Evolutionary conservation across 2,113 vertebrate species (phyloP).

Genomic region (Lophura nycthemera): DNA sequence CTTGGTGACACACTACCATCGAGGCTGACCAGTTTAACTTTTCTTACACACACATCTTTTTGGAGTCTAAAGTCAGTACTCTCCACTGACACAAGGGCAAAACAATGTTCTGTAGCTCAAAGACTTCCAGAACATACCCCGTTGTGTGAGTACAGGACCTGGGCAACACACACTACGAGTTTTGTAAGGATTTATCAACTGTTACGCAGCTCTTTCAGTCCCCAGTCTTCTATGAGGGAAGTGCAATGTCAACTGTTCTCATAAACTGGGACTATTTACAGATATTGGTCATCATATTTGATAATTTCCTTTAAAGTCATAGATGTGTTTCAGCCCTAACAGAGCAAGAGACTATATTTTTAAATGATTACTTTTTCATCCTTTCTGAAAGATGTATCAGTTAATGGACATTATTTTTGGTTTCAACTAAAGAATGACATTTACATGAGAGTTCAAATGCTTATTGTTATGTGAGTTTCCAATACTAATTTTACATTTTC

Average conservation of each 20-base stretch:
- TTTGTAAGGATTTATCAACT: not conserved
- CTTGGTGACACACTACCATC: not conserved
- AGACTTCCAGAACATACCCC: not conserved
- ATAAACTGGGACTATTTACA: not conserved
- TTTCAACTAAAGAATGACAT: not conserved
- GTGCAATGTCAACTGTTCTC: not conserved
- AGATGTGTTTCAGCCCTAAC: not conserved
- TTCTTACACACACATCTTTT: not conserved
- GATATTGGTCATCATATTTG: not conserved
- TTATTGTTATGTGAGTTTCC: not conserved
- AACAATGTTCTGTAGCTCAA: not conserved
- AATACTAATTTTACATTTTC: not conserved
- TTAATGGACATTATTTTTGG: not conserved
- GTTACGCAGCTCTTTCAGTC: accelerated
- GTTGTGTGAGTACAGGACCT: not conserved
- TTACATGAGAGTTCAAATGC: not conserved
- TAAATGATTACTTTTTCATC: not conserved
- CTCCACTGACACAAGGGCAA: not conserved
- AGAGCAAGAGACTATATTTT: not conserved
- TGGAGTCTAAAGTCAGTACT: not conserved
- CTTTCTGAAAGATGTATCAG: not conserved
- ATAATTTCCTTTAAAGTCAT: not conserved
- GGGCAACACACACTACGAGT: accelerated
- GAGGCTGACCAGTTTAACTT: not conserved
- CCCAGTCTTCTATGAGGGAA: not conserved